Conservation (phyloP, 2,113 vertebrate species). For the Phrynosoma blainvillii region DNA sequence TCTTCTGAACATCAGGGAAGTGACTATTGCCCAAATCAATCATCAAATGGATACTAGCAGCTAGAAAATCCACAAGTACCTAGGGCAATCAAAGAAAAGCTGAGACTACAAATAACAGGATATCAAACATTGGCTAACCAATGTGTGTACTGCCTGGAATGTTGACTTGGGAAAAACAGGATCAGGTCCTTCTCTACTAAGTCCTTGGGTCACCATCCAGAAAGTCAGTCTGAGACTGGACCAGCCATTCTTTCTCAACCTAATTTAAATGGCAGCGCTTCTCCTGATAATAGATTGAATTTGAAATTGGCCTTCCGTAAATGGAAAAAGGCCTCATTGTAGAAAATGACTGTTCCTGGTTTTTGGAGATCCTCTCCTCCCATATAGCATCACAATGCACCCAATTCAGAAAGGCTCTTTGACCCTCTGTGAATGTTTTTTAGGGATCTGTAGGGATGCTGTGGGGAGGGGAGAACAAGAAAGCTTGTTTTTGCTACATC, state of each 20-base stretch:
- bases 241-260: not conserved
- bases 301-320: no score
- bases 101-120: not conserved
- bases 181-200: not conserved
- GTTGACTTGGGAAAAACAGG: not conserved
- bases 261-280: not conserved
- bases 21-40: slow-evolving; percentile 15
- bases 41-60: slow-evolving; percentile 43
- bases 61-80: slow-evolving; percentile 23
- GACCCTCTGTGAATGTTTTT: no score
- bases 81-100: not conserved
- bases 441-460: no score
- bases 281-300: not conserved
- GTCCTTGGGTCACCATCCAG: not conserved
- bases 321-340: no score
- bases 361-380: no score
- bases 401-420: no score
- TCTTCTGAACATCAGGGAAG: slow-evolving; percentile 13
- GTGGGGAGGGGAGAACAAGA: no score
- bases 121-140: accelerated
- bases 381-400: no score
- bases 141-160: not conserved
- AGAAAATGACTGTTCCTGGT: no score
- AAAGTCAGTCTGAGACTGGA: not conserved
- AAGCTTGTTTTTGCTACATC: no score